Base-by-base conservation (phyloP, 2,888 invertebrate genomes). In the Temnothorax ravouxi region DNA sequence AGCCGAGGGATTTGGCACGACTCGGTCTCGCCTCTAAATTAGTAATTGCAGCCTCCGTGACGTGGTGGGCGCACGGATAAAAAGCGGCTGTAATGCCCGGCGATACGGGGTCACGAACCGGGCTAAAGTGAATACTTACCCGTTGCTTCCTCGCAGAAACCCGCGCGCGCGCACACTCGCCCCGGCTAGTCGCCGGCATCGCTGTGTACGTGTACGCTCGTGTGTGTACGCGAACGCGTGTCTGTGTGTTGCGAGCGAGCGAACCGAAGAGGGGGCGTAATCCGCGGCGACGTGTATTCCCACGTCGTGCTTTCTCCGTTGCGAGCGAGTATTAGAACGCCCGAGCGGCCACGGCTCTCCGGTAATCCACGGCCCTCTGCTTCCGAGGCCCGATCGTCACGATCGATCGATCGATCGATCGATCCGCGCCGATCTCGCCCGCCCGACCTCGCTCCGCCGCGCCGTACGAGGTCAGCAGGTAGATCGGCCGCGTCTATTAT, bases 1-100 rank as follows among this genome's bases (percentile, higher is more conserved):
- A 87, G 91, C 88, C 88, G 90, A 91, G 92, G 93, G 91, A 92
- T 94, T 93, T 92, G 93, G 92, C 93, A 93, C 93, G 93, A 93
- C 93, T 93, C 87, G 93, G 93, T 94, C 94, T 94, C 94, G 93
- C 94, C 94, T 93, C 93, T 92, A 94, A 94, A 94, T 94, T 93
- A 93, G 94, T 94, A 94, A 94, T 94, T 94, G 94, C 91, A 94
- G 93, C 92, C 93, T 94, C 93, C 93, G 91, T 93, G 94, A 94
- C 93, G 92, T 93, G 92, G 92, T 91, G 76, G 64, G 76, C 76
- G 92, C 92, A 91, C 89, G 91, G 91, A 91, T 90, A 88, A 90
- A 90, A 91, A 90, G 90, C 86, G 88, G 87, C 91, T 86, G 90
- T 92, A 92, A 93, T 92, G 89, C 90, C 87, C 88, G 89, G 91